Conservation (phyloP, 2,113 vertebrate genomes). For the Platichthys flesus region DNA sequence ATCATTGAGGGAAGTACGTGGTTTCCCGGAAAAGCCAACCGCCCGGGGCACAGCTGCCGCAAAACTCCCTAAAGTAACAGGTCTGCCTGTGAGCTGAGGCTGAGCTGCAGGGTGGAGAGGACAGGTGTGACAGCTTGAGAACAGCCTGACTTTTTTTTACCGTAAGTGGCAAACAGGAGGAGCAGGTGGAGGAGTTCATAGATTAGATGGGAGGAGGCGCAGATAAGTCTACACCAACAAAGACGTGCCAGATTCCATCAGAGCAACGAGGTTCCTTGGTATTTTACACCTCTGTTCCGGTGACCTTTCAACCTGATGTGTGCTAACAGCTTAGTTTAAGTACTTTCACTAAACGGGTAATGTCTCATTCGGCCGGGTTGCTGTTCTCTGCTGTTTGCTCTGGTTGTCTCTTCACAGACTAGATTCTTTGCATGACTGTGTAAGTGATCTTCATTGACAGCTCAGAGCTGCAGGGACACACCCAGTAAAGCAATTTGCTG, state of each 20-base stretch:
- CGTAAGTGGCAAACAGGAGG: conserved; percentile 11
- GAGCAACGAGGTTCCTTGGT: conserved; percentile 13
- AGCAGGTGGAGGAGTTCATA: conserved; percentile 18
- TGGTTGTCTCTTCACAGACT: neutral
- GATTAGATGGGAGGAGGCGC: conserved; percentile 30
- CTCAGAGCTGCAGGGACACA: neutral
- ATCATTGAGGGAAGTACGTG: neutral
- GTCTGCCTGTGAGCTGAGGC: too few species aligned
- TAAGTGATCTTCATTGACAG: neutral
- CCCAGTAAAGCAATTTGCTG: neutral
- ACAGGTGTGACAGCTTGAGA: conserved; percentile 8
- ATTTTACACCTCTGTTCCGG: conserved; percentile 3
- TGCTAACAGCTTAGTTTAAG: neutral
- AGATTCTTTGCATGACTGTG: conserved; percentile 1
- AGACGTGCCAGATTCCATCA: conserved; percentile 24
- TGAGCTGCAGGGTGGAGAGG: neutral
- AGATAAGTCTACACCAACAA: neutral
- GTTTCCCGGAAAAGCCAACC: neutral
- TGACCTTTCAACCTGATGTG: neutral
- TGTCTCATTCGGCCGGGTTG: neutral
- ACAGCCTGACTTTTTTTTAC: conserved; percentile 36
- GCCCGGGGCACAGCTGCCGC: neutral
- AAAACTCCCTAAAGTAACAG: too few species aligned
- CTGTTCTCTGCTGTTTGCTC: neutral
- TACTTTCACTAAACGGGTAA: neutral